Percentiles rank a stretch among this genome's conserved stretches.
Evolutionary conservation across 2,888 invertebrate species (phyloP).

Genomic region (Celastrina argiolus): DNA sequence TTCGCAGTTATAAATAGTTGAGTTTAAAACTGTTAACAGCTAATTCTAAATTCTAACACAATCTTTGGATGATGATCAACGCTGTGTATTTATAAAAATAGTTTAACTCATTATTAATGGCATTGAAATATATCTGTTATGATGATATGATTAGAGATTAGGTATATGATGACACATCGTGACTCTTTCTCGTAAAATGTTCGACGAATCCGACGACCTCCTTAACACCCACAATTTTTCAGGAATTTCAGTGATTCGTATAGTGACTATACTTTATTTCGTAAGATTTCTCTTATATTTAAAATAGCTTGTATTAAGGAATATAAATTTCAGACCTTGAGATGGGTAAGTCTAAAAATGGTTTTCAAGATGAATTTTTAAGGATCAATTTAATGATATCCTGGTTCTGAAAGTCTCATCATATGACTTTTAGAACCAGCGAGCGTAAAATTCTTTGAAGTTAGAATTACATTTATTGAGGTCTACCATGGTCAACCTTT

Average conservation of each 20-base stretch:
- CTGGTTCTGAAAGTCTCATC: too few relatives aligned
- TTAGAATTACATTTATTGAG: too few relatives aligned
- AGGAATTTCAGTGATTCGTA: constrained; percentile 1
- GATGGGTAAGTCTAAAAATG: too few relatives aligned
- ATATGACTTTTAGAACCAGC: too few relatives aligned
- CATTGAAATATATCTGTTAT: background rate
- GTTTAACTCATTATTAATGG: background rate
- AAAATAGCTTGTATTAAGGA: too few relatives aligned
- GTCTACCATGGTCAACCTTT: too few relatives aligned
- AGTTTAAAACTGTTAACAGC: background rate
- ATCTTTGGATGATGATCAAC: constrained; percentile 21
- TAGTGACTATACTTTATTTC: background rate
- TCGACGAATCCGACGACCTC: background rate
- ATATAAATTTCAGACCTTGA: too few relatives aligned
- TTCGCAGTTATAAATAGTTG: background rate
- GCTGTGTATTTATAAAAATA: background rate
- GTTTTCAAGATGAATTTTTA: too few relatives aligned
- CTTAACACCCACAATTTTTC: background rate
- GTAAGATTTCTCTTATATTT: too few relatives aligned
- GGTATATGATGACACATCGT: background rate
- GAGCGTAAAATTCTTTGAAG: too few relatives aligned
- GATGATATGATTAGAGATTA: background rate
- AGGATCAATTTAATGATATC: too few relatives aligned
- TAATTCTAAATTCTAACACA: background rate
- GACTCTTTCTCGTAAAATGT: background rate